Percentiles rank a stretch among this genome's conserved stretches.
Conservation (phyloP, 2,113 vertebrate species). For the Bungarus multicinctus region DNA sequence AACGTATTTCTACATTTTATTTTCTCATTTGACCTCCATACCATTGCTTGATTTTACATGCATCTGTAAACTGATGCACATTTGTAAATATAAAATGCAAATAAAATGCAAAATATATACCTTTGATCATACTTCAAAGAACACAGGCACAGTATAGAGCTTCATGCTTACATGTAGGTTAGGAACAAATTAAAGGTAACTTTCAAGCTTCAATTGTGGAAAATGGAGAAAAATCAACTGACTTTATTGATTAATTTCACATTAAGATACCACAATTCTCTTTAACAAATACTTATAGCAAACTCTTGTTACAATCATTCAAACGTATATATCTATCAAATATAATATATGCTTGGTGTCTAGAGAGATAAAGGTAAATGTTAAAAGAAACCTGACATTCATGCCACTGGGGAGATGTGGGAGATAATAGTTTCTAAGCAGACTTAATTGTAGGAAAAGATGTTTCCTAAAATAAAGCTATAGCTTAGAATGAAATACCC, state of each 20-base stretch:
- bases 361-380: neutral
- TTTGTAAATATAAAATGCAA: neutral
- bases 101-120: neutral
- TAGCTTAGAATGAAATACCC: neutral
- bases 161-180: neutral
- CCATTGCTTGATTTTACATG: neutral
- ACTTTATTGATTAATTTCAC: constrained; percentile 16
- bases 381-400: neutral
- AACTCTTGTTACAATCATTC: neutral
- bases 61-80: neutral
- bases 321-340: neutral
- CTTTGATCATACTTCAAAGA: neutral
- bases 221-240: constrained; percentile 35
- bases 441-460: neutral
- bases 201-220: neutral
- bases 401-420: neutral
- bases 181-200: neutral
- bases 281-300: neutral
- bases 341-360: neutral
- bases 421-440: neutral
- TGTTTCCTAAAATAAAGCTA: neutral
- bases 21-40: neutral
- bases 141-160: neutral
- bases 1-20: neutral
- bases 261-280: neutral